Percentiles rank a stretch among this genome's conserved stretches.
These are phyloP conservation scores for Fragariocoptes setiger DNA, from an alignment of 1,140 invertebrate species.

Conservation along the genomic window DNA sequence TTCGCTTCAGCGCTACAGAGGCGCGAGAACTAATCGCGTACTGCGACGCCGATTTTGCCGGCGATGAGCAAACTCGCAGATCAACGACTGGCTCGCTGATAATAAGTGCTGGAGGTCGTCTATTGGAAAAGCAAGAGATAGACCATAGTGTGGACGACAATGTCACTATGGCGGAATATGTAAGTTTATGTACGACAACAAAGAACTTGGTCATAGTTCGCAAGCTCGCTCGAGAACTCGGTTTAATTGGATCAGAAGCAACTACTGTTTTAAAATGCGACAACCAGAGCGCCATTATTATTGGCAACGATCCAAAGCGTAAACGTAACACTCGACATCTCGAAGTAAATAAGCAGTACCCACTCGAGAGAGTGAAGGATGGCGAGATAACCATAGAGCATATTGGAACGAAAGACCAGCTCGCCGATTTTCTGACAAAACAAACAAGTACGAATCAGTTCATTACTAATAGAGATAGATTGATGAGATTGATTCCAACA, in stretches of 20 bases:
- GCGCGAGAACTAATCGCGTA: conserved; percentile 5
- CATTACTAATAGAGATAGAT: background rate
- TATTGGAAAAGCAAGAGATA: too few species aligned
- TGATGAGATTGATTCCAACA: background rate
- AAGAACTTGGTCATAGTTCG: conserved; percentile 14
- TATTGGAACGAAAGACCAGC: background rate
- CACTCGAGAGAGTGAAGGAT: background rate
- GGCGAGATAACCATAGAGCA: background rate
- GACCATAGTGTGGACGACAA: too few species aligned
- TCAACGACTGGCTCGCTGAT: conserved; percentile 17
- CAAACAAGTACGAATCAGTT: background rate
- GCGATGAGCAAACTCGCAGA: conserved; percentile 12
- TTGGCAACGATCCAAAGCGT: conserved; percentile 7
- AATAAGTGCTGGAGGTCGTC: too few species aligned
- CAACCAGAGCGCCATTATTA: conserved; percentile 13
- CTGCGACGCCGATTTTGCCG: conserved; percentile 17
- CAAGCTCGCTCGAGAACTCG: conserved; percentile 3
- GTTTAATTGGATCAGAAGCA: background rate
- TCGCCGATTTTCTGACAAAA: background rate
- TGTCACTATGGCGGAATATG: conserved; percentile 9
- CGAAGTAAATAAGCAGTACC: background rate
- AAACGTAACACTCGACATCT: background rate
- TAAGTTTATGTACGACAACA: conserved; percentile 14
- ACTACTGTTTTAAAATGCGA: conserved; percentile 6
- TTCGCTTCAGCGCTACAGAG: background rate